Conservation (phyloP, 1,140 invertebrate genomes). For the Platyura marginata region DNA sequence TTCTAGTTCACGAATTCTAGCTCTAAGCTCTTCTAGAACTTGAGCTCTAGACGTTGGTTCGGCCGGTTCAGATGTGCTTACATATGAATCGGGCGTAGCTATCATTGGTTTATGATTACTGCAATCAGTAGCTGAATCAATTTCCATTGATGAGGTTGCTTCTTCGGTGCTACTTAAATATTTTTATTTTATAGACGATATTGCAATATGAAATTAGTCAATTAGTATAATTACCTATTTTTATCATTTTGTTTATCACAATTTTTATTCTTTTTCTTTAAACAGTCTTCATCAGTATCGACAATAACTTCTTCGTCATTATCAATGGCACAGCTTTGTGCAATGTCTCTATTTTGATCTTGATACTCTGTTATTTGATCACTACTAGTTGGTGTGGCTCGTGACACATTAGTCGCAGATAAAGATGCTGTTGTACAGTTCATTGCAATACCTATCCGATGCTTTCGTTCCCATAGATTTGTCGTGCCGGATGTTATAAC, state of each 20-base stretch:
- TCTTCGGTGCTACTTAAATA: constrained; percentile 10
- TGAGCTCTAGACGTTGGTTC: constrained; percentile 3
- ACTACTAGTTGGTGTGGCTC: constrained; percentile 4
- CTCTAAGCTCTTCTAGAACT: constrained; percentile 3
- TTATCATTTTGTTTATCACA: constrained; percentile 1
- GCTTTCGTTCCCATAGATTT: not conserved
- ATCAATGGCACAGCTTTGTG: constrained; percentile 1
- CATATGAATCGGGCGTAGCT: constrained; percentile 4
- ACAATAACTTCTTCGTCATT: constrained; percentile 5
- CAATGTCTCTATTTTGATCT: not conserved
- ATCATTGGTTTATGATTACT: not conserved
- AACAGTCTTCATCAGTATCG: constrained; percentile 1
- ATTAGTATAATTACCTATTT: constrained; percentile 2
- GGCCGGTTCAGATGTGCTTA: constrained; percentile 3
- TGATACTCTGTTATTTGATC: constrained; percentile 1
- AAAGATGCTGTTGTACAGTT: not conserved
- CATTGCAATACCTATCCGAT: not conserved
- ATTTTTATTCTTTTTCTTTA: not conserved
- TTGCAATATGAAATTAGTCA: not conserved
- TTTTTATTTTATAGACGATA: not conserved
- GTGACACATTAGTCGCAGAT: not conserved
- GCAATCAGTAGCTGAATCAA: constrained; percentile 2
- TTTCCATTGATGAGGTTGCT: constrained; percentile 8
- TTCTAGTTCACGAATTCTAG: constrained; percentile 4
- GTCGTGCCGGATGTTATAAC: not conserved